phyloP scores from a whole-genome alignment of 2,888 invertebrate species.

The Diadromus collaris region DNA sequence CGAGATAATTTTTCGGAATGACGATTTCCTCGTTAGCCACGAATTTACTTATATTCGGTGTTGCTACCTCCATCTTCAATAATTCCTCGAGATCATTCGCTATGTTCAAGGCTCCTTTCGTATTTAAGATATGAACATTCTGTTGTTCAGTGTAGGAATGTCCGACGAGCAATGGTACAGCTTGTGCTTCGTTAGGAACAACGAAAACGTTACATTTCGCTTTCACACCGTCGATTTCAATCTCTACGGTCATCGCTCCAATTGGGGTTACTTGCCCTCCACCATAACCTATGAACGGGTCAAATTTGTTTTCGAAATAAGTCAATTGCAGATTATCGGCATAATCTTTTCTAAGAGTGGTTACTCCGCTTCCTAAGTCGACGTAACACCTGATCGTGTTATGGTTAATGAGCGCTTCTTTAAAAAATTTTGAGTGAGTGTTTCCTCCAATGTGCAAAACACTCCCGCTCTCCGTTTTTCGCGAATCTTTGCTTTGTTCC shows the following conservation, averaged over 20 bases:
- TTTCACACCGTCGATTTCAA: too few relatives aligned
- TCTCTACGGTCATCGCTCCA: slow-evolving; percentile 22
- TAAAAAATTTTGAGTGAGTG: slow-evolving; percentile 35
- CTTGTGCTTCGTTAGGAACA: slow-evolving; percentile 22
- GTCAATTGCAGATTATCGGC: slow-evolving; percentile 22
- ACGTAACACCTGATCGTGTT: slow-evolving; percentile 26
- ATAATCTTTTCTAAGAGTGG: slow-evolving; percentile 12
- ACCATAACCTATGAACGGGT: slow-evolving; percentile 35
- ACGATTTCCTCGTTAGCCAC: slow-evolving; percentile 21
- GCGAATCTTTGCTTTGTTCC: slow-evolving; percentile 1
- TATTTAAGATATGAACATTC: slow-evolving; percentile 55
- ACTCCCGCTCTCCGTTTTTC: slow-evolving; percentile 5
- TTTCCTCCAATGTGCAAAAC: slow-evolving; percentile 33
- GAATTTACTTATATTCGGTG: slow-evolving; percentile 46
- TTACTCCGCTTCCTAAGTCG: slow-evolving; percentile 32
- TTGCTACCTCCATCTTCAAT: slow-evolving; percentile 43
- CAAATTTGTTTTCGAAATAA: slow-evolving; percentile 20
- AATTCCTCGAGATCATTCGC: slow-evolving; percentile 52
- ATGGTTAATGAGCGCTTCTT: slow-evolving; percentile 16
- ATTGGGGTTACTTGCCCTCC: slow-evolving; percentile 47
- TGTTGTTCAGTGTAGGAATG: slow-evolving; percentile 60
- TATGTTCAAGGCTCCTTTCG: slow-evolving; percentile 43
- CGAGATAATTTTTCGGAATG: slow-evolving; percentile 55
- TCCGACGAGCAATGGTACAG: slow-evolving; percentile 24
- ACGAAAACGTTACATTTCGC: slow-evolving; percentile 17